These are phyloP conservation scores for Gymnodraco acuticeps DNA, from an alignment of 2,797 vertebrate genomes.

Conservation along the genomic window DNA sequence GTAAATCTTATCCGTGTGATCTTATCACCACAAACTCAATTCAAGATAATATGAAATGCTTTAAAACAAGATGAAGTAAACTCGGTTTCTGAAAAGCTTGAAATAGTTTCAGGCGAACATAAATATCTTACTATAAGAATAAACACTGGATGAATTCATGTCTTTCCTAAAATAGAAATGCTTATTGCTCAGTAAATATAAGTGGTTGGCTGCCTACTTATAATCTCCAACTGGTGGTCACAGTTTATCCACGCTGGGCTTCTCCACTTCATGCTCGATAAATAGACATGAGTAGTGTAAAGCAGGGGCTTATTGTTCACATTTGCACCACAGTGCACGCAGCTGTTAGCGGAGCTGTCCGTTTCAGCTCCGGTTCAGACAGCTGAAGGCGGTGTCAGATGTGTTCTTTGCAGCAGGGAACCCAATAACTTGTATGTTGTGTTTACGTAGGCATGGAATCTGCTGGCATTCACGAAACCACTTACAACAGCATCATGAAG, in stretches of 20 bases:
- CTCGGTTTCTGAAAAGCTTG: too few relatives aligned
- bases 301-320: constrained; percentile 28
- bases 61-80: not conserved
- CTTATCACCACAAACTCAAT: not conserved
- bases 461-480: constrained; percentile 85
- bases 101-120: not conserved
- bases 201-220: not conserved
- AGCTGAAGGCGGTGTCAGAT: constrained; percentile 47
- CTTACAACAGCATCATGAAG: constrained; percentile 88
- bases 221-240: constrained; percentile 23
- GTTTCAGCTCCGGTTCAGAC: constrained; percentile 71
- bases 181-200: constrained; percentile 12
- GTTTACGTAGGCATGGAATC: constrained; percentile 84
- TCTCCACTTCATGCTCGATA: constrained; percentile 14
- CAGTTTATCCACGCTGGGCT: constrained; percentile 10
- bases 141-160: not conserved
- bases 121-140: not conserved
- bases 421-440: constrained; percentile 23
- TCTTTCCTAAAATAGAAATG: not conserved
- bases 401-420: not conserved
- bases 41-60: not conserved
- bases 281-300: constrained; percentile 25
- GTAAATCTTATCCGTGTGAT: not conserved
- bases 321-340: constrained; percentile 29
- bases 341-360: constrained; percentile 69